Conservation (phyloP, 2,888 invertebrate species). For the Patella caerulea region DNA sequence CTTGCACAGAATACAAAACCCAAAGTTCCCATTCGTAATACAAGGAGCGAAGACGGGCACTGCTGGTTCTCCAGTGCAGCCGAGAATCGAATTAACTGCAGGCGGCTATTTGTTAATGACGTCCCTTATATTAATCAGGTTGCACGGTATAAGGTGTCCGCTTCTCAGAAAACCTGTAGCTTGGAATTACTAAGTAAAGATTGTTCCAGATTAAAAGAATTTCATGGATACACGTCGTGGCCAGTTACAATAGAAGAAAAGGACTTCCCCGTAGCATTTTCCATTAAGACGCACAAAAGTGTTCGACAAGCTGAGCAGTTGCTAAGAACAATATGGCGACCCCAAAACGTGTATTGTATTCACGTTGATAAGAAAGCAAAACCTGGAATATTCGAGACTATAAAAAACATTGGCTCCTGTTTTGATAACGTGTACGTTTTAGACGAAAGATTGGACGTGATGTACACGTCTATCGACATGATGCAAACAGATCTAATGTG, state of each 20-base stretch:
- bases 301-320: constrained; percentile 58
- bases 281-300: constrained; percentile 52
- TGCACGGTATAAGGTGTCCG: no score
- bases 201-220: constrained; percentile 33
- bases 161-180: constrained; percentile 18
- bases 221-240: constrained; percentile 39
- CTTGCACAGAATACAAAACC: no score
- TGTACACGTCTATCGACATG: constrained; percentile 44
- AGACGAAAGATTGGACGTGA: constrained; percentile 44
- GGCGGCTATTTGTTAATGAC: no score
- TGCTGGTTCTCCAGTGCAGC: no score
- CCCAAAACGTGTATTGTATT: constrained; percentile 67
- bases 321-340: constrained; percentile 61
- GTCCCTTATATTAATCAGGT: no score
- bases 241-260: constrained; percentile 41
- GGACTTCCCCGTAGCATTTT: constrained; percentile 59
- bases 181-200: constrained; percentile 27
- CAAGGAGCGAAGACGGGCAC: no score
- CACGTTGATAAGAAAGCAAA: constrained; percentile 63
- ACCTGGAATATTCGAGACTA: constrained; percentile 35
- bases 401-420: constrained; percentile 46
- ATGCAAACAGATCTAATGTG: constrained; percentile 48
- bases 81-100: no score
- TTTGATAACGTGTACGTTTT: constrained; percentile 59
- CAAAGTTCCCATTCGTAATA: no score